Evolutionary conservation across 1,140 invertebrate species (phyloP).

Genomic region (Trissolcus basalis): DNA sequence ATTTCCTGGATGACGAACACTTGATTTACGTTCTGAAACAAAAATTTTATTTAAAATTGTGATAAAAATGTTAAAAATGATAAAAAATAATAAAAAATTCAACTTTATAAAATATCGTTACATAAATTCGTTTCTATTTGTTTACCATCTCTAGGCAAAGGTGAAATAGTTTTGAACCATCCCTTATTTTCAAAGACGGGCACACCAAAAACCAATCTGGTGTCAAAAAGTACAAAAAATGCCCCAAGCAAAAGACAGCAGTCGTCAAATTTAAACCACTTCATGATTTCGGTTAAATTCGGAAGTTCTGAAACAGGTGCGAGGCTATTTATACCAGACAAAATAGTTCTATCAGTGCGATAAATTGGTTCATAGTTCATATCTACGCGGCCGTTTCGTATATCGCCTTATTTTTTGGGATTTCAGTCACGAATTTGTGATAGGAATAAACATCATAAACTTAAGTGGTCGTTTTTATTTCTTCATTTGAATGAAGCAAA

Average conservation of each 20-base stretch:
- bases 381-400: conserved; percentile 32
- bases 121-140: background rate
- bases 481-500: too few relatives aligned
- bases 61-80: too few relatives aligned
- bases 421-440: conserved; percentile 23
- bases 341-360: conserved; percentile 21
- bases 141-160: too few relatives aligned
- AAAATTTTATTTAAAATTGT: background rate
- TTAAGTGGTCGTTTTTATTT: too few relatives aligned
- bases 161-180: too few relatives aligned
- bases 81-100: too few relatives aligned
- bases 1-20: conserved; percentile 6
- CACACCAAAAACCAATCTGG: background rate
- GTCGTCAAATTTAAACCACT: background rate
- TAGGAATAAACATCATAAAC: background rate
- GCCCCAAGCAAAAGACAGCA: background rate
- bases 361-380: conserved; percentile 29
- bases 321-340: conserved; percentile 17
- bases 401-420: conserved; percentile 4
- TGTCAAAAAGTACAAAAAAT: background rate
- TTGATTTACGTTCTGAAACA: background rate
- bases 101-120: too few relatives aligned
- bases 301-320: background rate
- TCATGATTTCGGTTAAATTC: background rate
- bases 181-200: background rate